Base-by-base conservation (phyloP, 1,140 invertebrate genomes). In the Polypedilum pembai region DNA sequence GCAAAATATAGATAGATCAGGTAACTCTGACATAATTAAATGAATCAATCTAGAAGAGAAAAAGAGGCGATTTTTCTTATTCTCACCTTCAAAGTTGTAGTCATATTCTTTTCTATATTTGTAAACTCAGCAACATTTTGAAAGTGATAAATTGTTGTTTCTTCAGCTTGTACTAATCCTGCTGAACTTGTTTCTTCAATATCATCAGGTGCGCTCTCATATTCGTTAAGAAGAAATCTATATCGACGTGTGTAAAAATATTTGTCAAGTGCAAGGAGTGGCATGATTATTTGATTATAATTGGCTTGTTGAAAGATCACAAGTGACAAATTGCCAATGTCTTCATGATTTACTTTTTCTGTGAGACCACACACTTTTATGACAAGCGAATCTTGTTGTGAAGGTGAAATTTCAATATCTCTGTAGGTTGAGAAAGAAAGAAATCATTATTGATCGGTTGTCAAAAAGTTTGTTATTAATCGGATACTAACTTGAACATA, bases 121-220 rank as follows among this genome's bases (percentile, higher is more conserved):
- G 65, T 69, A 5, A 69, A 69, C 18, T 69, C 65, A 5, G 65
- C 20, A 5, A 18, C 15, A 7, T 8, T 69, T 5, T 69, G 65
- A 21, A 69, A 69, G 20, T 69, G 65, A 69, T 69, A 69, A 69
- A 69, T 21, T 8, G 18, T 18, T 21, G 65, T 69, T 21, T 69
- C 20, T 12, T 69, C 65, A 1, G 65, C 20, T 8, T 69, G 65
- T 1, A 21, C 17, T 7, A 18, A 5, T 21, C 65, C 65, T 20
- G 7, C 20, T 18, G 17, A 18, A 18, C n/a, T 10, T 20, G 20
- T 21, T 20, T 69, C 65, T 20, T 69, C 65, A 20, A 69, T 18
- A 20, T 8, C 8, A 18, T 69, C 65, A 20, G 20, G 20, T 3
- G 65, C 17, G 4, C n/a, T 20, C 17, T 69, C 65, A 21, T 18